Percentiles rank a stretch among this genome's conserved stretches.
Evolutionary conservation across 1,140 invertebrate genomes (phyloP).

Genomic region (Mycetomoellerius zeteki): DNA sequence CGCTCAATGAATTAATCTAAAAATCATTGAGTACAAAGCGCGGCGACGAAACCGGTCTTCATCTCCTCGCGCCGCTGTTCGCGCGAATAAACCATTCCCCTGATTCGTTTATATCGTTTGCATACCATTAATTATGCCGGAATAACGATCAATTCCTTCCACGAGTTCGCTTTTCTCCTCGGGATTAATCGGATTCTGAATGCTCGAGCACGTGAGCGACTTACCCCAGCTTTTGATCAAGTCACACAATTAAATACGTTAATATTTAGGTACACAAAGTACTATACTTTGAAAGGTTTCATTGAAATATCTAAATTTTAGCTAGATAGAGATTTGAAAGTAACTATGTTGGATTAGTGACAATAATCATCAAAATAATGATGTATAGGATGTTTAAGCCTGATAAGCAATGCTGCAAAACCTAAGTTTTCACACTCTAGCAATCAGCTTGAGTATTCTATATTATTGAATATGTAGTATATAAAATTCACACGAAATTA

Average conservation of each 20-base stretch:
- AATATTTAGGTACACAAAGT: background rate
- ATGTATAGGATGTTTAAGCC: no score
- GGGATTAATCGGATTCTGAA: conserved; percentile 52
- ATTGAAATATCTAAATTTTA: no score
- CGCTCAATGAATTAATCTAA: conserved; percentile 61
- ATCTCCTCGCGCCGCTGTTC: conserved; percentile 50
- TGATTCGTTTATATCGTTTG: conserved; percentile 73
- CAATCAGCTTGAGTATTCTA: no score
- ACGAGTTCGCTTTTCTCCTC: background rate
- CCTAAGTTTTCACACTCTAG: no score
- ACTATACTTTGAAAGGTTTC: no score
- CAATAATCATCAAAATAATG: no score
- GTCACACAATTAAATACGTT: background rate
- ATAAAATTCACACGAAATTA: no score
- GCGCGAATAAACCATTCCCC: conserved; percentile 67
- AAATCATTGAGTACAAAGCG: conserved; percentile 56
- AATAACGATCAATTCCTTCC: conserved; percentile 67
- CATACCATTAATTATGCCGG: conserved; percentile 73
- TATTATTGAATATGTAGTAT: no score
- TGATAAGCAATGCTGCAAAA: no score
- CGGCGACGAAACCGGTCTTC: conserved; percentile 59
- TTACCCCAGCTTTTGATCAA: background rate
- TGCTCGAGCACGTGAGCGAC: background rate
- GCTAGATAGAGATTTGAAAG: no score
- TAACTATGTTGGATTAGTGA: no score